Evolutionary conservation across 1,140 invertebrate species (phyloP), one percentile per base, ranked within the genome.

Genomic region (Myzus persicae): DNA sequence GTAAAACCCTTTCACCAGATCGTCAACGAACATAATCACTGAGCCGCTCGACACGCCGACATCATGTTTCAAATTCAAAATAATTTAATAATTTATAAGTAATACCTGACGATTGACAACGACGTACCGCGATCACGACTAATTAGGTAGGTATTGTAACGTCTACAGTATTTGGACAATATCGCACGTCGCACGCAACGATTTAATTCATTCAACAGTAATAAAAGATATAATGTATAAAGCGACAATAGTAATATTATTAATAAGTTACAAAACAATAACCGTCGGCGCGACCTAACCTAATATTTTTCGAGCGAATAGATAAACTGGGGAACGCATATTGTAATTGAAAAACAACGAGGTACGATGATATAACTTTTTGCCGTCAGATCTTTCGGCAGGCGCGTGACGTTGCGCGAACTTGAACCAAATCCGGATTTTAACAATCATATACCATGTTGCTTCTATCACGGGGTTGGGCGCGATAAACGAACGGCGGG

Each of bases 1-100:
- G 95, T 98, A 98, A 95, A 99, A 99, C 94, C 98, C 98, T 95
- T 96, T 96, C 94, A 96, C 96, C 81, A 98, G 95, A 95, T 97
- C 96, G 94, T 97, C 96, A 94, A 98, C 96, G 95, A 97, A 97
- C 97, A 98, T 98, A 0, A n/a, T 67, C 59, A 67, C 59, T n/a
- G 31, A 67, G 14, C 14, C 0, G 31, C 14, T 67, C 31, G 59
- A 18, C 59, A n/a, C 11, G 11, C 31, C 31, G 4, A 18, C 31
- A n/a, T 67, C 31, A 67, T 31, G 59, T 42, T 90, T 90, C 22
- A 42, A 90, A 48, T 42, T 48, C 24, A 85, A 85, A 42, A 90
- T n/a, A 90, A 59, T 89, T 54, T 67, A 11, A 31, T 51, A 51
- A 51, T n/a, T n/a, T n/a, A n/a, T n/a, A n/a, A n/a, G n/a, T 11